Evolutionary conservation across 2,113 vertebrate species (phyloP).

Genomic region (Bubo scandiacus): DNA sequence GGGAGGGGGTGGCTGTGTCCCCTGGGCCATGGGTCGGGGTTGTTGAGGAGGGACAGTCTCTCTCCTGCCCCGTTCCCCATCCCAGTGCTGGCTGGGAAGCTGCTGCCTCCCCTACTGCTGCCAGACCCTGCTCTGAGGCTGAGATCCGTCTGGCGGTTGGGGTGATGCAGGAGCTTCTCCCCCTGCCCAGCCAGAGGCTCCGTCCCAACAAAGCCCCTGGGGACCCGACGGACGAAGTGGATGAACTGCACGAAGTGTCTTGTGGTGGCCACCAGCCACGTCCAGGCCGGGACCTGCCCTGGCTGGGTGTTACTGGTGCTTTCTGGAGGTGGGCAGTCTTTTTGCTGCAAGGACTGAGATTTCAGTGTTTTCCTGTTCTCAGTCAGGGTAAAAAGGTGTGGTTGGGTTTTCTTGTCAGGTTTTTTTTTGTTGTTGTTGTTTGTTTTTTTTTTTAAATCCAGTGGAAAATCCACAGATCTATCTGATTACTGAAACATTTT

Average conservation of each 20-base stretch:
- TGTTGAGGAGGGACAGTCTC: neutral
- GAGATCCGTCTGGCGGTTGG: neutral
- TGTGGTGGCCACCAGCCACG: neutral
- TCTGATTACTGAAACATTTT: neutral
- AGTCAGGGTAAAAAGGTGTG: neutral
- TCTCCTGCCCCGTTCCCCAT: neutral
- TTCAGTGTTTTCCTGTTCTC: accelerated
- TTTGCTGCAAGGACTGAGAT: accelerated
- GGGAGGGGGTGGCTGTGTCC: neutral
- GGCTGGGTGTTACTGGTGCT: accelerated
- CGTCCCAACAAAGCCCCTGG: neutral
- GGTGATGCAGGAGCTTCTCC: no score
- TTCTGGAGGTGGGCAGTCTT: neutral
- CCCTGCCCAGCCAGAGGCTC: neutral
- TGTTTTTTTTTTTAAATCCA: no score
- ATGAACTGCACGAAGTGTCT: no score
- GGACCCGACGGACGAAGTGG: no score
- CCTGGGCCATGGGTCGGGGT: accelerated
- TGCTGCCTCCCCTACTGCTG: no score
- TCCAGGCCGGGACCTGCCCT: neutral
- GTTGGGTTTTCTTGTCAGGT: no score
- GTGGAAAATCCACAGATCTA: neutral
- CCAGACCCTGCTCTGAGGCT: accelerated
- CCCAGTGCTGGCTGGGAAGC: neutral
- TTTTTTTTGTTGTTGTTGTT: no score